Evolutionary conservation across 2,888 invertebrate genomes (phyloP).

Genomic region (Acheta domesticus): DNA sequence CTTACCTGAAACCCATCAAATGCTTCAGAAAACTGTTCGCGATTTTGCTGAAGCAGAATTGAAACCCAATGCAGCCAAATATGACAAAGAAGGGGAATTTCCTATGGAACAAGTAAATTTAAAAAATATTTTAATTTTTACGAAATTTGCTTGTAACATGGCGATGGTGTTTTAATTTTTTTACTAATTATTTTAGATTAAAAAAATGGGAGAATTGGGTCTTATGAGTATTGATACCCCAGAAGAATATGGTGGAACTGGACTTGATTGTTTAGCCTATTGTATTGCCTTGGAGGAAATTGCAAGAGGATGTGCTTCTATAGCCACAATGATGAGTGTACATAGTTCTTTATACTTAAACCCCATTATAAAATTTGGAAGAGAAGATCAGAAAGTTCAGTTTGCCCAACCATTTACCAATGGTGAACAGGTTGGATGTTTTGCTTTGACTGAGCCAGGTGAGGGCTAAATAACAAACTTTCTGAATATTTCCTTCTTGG

Average conservation of each 20-base stretch:
- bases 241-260: conserved; percentile 81
- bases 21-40: conserved; percentile 84
- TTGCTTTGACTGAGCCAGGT: conserved; percentile 87
- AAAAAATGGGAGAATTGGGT: conserved; percentile 90
- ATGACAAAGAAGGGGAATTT: conserved; percentile 78
- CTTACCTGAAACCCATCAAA: conserved; percentile 84
- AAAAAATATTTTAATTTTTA: too few relatives aligned
- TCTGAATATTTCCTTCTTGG: too few relatives aligned
- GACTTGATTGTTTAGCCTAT: conserved; percentile 88
- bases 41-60: conserved; percentile 90
- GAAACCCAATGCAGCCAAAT: conserved; percentile 78
- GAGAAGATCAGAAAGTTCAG: conserved; percentile 71
- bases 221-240: conserved; percentile 80
- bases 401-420: conserved; percentile 70
- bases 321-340: conserved; percentile 93
- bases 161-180: neutral
- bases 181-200: conserved; percentile 51
- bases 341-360: conserved; percentile 89
- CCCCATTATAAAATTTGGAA: conserved; percentile 76
- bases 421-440: conserved; percentile 80
- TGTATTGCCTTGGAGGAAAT: conserved; percentile 93
- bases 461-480: neutral
- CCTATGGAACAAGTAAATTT: conserved; percentile 60
- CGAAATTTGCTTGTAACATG: too few relatives aligned
- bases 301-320: conserved; percentile 76